Evolutionary conservation across 2,113 vertebrate species (phyloP).

Genomic region (Ranitomeya variabilis): DNA sequence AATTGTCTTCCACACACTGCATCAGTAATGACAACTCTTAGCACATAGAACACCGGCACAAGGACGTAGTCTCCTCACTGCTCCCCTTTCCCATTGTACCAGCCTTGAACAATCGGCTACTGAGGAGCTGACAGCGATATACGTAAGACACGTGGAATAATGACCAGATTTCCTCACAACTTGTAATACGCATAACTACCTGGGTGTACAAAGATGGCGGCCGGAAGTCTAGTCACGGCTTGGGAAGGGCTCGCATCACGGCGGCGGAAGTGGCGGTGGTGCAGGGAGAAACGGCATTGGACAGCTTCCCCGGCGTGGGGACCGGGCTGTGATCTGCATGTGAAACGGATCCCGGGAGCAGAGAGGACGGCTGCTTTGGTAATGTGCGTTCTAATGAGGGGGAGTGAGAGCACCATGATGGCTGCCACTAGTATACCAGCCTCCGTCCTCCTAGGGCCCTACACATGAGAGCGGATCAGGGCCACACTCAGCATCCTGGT

Average conservation of each 20-base stretch:
- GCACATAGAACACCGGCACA: too few relatives aligned
- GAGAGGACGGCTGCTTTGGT: constrained; percentile 30
- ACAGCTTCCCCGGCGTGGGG: constrained; percentile 35
- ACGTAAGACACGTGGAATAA: too few relatives aligned
- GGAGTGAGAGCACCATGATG: background rate
- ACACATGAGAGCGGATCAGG: background rate
- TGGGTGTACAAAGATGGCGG: constrained; percentile 49
- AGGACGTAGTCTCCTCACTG: too few relatives aligned
- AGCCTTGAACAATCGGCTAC: too few relatives aligned
- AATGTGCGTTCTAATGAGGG: background rate
- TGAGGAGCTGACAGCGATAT: too few relatives aligned
- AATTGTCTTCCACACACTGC: too few relatives aligned
- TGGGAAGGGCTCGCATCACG: background rate
- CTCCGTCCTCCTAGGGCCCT: background rate
- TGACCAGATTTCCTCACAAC: background rate
- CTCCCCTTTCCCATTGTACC: too few relatives aligned
- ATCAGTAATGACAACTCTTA: too few relatives aligned
- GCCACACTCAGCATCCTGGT: background rate
- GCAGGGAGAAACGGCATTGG: constrained; percentile 11
- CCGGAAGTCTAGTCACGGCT: constrained; percentile 12
- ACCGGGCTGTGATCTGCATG: constrained; percentile 33
- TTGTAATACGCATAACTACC: background rate
- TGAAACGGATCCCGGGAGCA: background rate
- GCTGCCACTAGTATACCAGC: background rate
- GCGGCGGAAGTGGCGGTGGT: constrained; percentile 26